Percentiles rank a stretch among this genome's conserved stretches.
Conservation (phyloP, 1,140 invertebrate species). For the Brachystomella parvula region DNA sequence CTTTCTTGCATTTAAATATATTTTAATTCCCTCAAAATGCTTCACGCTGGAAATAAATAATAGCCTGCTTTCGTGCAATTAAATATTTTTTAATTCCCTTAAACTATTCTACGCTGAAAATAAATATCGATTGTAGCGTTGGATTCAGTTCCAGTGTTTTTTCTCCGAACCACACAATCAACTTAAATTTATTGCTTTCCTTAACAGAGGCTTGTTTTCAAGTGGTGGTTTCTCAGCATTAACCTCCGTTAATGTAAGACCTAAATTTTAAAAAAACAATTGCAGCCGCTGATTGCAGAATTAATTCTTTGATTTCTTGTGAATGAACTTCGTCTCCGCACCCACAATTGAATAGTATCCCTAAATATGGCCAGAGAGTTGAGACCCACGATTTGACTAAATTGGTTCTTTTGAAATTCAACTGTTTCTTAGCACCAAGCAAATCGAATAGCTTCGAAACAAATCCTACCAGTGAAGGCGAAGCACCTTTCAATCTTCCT, state of each 20-base stretch:
- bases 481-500: neutral
- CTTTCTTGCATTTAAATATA: too few relatives aligned
- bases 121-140: neutral
- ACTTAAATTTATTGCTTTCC: neutral
- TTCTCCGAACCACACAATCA: neutral
- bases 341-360: neutral
- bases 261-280: neutral
- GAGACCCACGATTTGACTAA: neutral
- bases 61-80: too few relatives aligned
- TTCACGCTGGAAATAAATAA: too few relatives aligned
- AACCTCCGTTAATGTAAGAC: neutral
- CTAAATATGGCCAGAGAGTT: neutral
- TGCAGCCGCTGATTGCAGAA: neutral
- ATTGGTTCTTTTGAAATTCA: neutral
- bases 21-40: too few relatives aligned
- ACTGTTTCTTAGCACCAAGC: neutral
- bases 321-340: neutral
- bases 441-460: neutral
- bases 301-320: neutral
- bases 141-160: neutral
- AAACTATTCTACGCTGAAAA: neutral
- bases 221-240: neutral
- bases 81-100: neutral
- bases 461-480: neutral
- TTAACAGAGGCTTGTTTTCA: neutral